Evolutionary conservation across 2,888 invertebrate genomes (phyloP).

Genomic region (Drosophila robusta): DNA sequence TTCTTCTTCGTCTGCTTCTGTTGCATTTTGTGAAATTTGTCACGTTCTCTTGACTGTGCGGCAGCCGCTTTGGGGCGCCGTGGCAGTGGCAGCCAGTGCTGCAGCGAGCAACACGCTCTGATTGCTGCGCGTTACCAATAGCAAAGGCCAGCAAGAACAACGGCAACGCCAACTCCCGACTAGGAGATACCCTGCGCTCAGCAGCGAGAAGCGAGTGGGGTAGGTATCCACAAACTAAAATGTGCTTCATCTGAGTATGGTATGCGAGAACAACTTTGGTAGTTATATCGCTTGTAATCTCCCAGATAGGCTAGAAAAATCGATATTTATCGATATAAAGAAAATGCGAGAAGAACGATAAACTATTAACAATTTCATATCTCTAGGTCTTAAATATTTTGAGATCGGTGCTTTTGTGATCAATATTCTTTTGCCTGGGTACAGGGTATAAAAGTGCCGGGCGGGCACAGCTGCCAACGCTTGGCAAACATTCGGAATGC

Average conservation of each 20-base stretch:
- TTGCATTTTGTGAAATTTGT: conserved; percentile 72
- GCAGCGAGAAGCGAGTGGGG: no score
- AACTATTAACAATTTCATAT: no score
- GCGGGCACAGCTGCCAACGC: conserved; percentile 15
- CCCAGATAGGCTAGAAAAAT: no score
- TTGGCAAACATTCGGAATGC: conserved; percentile 53
- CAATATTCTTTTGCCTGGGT: background rate
- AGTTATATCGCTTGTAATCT: no score
- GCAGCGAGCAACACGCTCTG: conserved; percentile 54
- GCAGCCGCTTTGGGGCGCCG: conserved; percentile 32
- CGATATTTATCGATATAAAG: no score
- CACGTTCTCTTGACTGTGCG: conserved; percentile 59
- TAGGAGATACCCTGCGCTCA: background rate
- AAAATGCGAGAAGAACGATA: no score
- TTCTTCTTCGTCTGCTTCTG: conserved; percentile 18
- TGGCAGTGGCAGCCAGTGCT: conserved; percentile 30
- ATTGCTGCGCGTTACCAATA: conserved; percentile 53
- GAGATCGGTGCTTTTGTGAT: no score
- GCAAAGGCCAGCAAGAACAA: conserved; percentile 50
- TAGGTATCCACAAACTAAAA: no score
- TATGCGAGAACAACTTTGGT: no score
- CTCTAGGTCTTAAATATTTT: no score
- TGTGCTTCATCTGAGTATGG: no score
- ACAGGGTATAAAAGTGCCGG: conserved; percentile 11
- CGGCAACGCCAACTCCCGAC: conserved; percentile 16